Base-by-base conservation (phyloP, 2,888 invertebrate species). In the Thera obeliscata region DNA sequence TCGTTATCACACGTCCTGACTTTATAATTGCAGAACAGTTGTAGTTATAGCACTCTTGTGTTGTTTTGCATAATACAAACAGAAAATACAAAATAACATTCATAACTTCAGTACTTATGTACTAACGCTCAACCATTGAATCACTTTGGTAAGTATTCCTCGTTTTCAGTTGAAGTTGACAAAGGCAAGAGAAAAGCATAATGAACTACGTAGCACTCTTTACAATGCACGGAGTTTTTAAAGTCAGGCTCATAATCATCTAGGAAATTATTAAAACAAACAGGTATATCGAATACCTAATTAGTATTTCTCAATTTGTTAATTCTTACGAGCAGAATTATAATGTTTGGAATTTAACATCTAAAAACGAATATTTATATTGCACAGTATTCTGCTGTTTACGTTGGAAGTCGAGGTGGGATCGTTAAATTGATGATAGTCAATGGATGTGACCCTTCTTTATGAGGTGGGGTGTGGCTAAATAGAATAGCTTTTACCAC, bases 401-500 rank as follows among this genome's bases (percentile, higher is more conserved):
- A 52, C 56, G 49, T 33, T 55, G 55, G 57, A 41, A 63, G 58
- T 60, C 54, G 64, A 64, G 58, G 67, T 68, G 67, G 64, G 62
- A 62, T 71, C 66, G 67, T 75, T 67, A 71, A 74, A 65, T 70
- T 67, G 66, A 73, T 73, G 69, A 65, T 64, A 70, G 70, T 66
- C 72, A 67, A 71, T 73, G 62, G 61, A 67, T 67, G 72, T 67
- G 72, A 66, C 74, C 72, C 71, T 60, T 67, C 58, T 72, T 72
- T 74, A 69, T 70, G 67, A 69, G 66, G 66, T 12, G 67, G 69
- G 70, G 75, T 62, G 71, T 74, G 74, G 70, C 66, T 58, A 69
- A 70, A 74, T 58, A 70, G 69, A 74, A 64, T 69, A 67, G 38
- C 43, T 43, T 58, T 69, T 67, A 64, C 54, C 67, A 68, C 56